Evolutionary conservation across 2,888 invertebrate genomes (phyloP).

Genomic region (Caenorhabditis wallacei): DNA sequence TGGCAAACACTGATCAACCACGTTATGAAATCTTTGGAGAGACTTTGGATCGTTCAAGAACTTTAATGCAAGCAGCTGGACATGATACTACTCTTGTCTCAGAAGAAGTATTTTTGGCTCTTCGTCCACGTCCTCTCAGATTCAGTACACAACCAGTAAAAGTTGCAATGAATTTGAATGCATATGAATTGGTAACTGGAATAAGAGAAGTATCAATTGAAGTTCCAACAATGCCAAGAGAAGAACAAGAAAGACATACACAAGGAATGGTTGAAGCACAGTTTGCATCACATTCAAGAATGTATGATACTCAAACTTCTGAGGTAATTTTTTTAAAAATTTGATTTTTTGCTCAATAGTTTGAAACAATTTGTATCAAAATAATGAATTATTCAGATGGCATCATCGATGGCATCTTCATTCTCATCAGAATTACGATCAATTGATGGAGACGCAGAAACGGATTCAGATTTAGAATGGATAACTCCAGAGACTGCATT

Average conservation of each 20-base stretch:
- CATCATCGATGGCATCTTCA: slow-evolving; percentile 81
- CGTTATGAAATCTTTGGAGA: slow-evolving; percentile 78
- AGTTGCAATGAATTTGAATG: slow-evolving; percentile 65
- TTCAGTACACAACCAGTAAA: slow-evolving; percentile 70
- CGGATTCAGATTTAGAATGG: slow-evolving; percentile 82
- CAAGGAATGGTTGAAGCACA: slow-evolving; percentile 63
- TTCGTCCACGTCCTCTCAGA: slow-evolving; percentile 79
- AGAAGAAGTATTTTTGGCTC: slow-evolving; percentile 80
- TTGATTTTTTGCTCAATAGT: not conserved
- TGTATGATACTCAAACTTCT: slow-evolving; percentile 64
- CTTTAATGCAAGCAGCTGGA: slow-evolving; percentile 72
- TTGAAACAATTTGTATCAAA: no score
- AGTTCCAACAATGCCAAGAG: slow-evolving; percentile 55
- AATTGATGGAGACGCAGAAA: slow-evolving; percentile 79
- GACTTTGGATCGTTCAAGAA: slow-evolving; percentile 70
- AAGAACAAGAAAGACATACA: slow-evolving; percentile 61
- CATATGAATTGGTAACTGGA: slow-evolving; percentile 66
- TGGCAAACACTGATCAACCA: slow-evolving; percentile 78
- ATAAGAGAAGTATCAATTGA: slow-evolving; percentile 36
- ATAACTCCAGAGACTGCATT: slow-evolving; percentile 74
- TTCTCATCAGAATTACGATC: slow-evolving; percentile 81
- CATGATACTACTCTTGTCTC: slow-evolving; percentile 69
- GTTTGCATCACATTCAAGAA: slow-evolving; percentile 43
- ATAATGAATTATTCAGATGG: slow-evolving; percentile 72
- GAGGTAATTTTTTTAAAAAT: slow-evolving; percentile 37